Percentiles rank a stretch among this genome's conserved stretches.
Conservation (phyloP, 2,888 invertebrate species). For the Galerucella calmariensis region DNA sequence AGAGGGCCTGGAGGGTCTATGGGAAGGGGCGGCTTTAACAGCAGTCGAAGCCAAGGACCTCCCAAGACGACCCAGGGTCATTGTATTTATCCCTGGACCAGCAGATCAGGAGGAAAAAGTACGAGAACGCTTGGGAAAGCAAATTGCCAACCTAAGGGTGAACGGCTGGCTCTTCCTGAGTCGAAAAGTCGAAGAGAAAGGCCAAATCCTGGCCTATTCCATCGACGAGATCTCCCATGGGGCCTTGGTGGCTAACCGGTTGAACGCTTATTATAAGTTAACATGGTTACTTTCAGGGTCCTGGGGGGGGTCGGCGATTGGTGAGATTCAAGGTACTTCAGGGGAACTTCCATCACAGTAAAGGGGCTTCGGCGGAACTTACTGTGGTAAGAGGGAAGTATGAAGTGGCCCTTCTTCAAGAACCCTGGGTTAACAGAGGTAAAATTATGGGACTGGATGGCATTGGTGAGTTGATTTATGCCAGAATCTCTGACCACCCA, state of each 20-base stretch:
- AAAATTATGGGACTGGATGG: conserved; percentile 20
- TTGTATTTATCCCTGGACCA: conserved; percentile 12
- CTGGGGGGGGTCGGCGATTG: conserved; percentile 1
- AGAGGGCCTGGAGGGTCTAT: neutral
- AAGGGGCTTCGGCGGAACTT: conserved; percentile 10
- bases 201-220: conserved; percentile 16
- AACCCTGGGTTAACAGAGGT: conserved; percentile 19
- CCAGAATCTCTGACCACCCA: neutral
- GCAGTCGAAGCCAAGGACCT: no score
- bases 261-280: conserved; percentile 13
- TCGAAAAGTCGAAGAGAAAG: conserved; percentile 4
- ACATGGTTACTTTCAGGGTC: neutral
- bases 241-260: neutral
- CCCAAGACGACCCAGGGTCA: neutral
- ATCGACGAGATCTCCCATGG: conserved; percentile 6
- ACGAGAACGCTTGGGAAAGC: neutral
- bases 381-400: conserved; percentile 13
- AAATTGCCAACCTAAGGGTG: conserved; percentile 12
- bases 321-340: conserved; percentile 17
- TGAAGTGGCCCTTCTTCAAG: conserved; percentile 18
- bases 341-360: conserved; percentile 20
- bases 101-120: neutral
- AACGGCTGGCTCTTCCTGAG: conserved; percentile 21
- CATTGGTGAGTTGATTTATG: conserved; percentile 17
- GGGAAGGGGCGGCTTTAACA: no score